Percentiles rank a stretch among this genome's conserved stretches.
phyloP scores from a whole-genome alignment of 2,113 vertebrate genomes.

The Hyaena hyaena region DNA sequence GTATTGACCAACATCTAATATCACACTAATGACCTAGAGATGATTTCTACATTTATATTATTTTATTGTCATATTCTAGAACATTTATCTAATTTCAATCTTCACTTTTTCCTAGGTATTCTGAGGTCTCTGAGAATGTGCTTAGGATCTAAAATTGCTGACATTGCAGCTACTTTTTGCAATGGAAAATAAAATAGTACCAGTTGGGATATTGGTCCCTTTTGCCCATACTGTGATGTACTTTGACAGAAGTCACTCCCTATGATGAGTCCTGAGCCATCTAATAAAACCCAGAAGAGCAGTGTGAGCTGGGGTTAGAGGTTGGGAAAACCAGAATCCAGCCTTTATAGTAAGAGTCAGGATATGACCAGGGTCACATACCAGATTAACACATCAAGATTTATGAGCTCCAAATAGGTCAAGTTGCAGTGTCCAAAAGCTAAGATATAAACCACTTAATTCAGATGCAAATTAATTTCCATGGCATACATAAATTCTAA shows the following conservation, averaged over 20 bases:
- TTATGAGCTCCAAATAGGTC: not conserved
- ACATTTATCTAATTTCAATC: not conserved
- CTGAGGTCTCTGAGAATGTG: not conserved
- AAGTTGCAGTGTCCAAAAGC: not conserved
- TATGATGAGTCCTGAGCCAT: not conserved
- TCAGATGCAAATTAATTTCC: not conserved
- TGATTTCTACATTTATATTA: not conserved
- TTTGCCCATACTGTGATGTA: not conserved
- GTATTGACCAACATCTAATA: not conserved
- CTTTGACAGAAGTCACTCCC: not conserved
- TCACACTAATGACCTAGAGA: not conserved
- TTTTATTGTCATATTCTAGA: not conserved
- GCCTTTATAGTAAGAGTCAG: not conserved
- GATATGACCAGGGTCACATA: not conserved
- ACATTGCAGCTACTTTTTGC: not conserved
- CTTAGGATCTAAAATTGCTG: not conserved
- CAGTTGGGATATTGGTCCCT: not conserved
- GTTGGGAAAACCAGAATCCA: not conserved
- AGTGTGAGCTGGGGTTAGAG: not conserved
- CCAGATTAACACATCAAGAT: not conserved
- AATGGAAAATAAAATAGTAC: not conserved
- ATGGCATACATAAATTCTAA: not conserved
- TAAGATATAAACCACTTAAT: not conserved
- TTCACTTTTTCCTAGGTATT: not conserved
- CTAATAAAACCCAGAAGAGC: not conserved